Base-by-base conservation (phyloP, 35 echinoderm and acorn worm species). In the Holothuria glaberrima region DNA sequence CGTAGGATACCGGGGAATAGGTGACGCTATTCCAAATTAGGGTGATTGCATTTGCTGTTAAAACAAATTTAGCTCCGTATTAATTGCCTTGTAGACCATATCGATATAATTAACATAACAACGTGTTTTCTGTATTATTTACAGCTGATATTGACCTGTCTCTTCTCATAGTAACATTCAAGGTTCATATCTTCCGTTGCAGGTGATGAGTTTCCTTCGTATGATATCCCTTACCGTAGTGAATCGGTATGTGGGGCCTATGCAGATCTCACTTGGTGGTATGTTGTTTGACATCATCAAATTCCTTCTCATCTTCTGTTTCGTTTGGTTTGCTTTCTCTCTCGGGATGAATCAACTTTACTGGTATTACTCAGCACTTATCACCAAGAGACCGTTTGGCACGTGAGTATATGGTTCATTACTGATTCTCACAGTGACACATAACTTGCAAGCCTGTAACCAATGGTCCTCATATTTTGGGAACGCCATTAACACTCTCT, bases 311-410 rank as follows among this genome's bases (percentile, higher is more conserved):
- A 99, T 99, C 65, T 99, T 99, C 84, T 99, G 93, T 35, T 95
- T 99, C 24, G 97, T 99, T 4, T 99, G 97, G 97, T 99, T 99
- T 62, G 97, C 97, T 6, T 98, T 99, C 89, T 99, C 97, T 9
- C 82, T 99, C 26, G 97, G 97, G 35, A 95, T 99, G 93, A 99
- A 99, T 75, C 97, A 99, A 69, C 86, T 99, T 25, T 99, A 99
- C 73, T 99, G 93, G 91, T 95, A 95, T 70, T 99, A 99, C 56
- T 97, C 95, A n/a, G 48, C 48, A 4, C 71, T 88, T 59, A 92
- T 94, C 27, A 84, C 59, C 48, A 85, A 83, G 17, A 88, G 92
- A 75, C 92, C 92, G 13, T 97, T 94, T 27, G 87, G 87, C 92
- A 76, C 94, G 94, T 95, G 85, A 92, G 94, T 95, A 71, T 90